These are phyloP conservation scores for Eublepharis macularius DNA, from an alignment of 2,113 vertebrate genomes.

Conservation along the genomic window DNA sequence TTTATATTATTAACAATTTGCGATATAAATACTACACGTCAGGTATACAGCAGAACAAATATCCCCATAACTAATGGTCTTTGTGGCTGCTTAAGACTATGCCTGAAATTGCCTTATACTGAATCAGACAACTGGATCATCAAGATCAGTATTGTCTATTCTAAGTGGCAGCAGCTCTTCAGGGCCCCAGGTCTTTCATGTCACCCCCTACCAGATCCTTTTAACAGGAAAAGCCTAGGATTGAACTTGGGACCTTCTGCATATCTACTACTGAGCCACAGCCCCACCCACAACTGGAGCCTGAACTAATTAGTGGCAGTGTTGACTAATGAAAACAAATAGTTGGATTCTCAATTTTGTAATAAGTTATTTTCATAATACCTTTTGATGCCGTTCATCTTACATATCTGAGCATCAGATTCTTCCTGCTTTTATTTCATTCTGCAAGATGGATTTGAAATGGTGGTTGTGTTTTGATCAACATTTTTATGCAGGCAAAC, in stretches of 20 bases:
- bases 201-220: too few species aligned
- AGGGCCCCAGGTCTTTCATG: too few species aligned
- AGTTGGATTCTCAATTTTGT: background rate
- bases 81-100: background rate
- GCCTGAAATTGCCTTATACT: too few species aligned
- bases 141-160: too few species aligned
- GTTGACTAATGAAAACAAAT: background rate
- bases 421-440: background rate
- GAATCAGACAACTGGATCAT: too few species aligned
- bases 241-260: too few species aligned
- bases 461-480: background rate
- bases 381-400: accelerated
- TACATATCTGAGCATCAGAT: accelerated
- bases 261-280: too few species aligned
- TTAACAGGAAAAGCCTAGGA: too few species aligned
- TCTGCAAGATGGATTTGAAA: background rate
- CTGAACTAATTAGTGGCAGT: background rate
- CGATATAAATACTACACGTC: background rate
- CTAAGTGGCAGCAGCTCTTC: too few species aligned
- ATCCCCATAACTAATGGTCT: background rate
- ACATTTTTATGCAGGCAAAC: background rate
- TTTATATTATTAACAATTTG: background rate
- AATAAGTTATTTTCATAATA: background rate
- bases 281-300: background rate
- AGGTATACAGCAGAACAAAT: background rate